A percentile compares a stretch with the other conserved stretches of the same genome.
Evolutionary conservation across 2,113 vertebrate species (phyloP).

Genomic region (Microtus ochrogaster): DNA sequence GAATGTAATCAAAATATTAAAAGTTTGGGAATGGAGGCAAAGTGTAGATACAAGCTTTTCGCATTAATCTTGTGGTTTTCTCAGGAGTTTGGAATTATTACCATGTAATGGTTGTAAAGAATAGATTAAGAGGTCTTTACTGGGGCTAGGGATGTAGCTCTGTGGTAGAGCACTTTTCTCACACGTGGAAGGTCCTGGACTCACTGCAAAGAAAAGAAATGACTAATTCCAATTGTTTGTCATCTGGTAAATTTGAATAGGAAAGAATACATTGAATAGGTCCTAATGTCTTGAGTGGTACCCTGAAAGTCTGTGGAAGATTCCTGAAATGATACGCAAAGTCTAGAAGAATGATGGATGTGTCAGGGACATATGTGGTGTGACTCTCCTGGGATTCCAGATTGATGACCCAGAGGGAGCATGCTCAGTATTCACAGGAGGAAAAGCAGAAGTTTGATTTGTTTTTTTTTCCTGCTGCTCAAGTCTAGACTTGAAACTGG

Average conservation of each 20-base stretch:
- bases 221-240: background rate
- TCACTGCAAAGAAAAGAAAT: background rate
- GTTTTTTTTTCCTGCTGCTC: conserved; percentile 43
- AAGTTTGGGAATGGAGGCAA: background rate
- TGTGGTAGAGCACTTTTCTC: background rate
- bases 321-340: background rate
- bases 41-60: background rate
- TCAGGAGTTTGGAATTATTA: background rate
- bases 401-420: conserved; percentile 49
- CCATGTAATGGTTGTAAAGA: background rate
- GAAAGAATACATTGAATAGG: background rate
- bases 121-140: background rate
- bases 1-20: background rate
- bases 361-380: conserved; percentile 34
- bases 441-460: conserved; percentile 73
- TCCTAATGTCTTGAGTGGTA: background rate
- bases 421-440: conserved; percentile 65
- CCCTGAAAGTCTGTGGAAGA: background rate
- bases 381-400: conserved; percentile 52
- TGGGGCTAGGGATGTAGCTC: background rate
- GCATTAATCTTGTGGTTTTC: background rate
- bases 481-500: conserved; percentile 61
- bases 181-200: background rate
- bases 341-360: background rate
- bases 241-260: conserved; percentile 24